Base-by-base conservation (phyloP, 53 echinoderm and acorn worm species). In the Mesocentrotus franciscanus region DNA sequence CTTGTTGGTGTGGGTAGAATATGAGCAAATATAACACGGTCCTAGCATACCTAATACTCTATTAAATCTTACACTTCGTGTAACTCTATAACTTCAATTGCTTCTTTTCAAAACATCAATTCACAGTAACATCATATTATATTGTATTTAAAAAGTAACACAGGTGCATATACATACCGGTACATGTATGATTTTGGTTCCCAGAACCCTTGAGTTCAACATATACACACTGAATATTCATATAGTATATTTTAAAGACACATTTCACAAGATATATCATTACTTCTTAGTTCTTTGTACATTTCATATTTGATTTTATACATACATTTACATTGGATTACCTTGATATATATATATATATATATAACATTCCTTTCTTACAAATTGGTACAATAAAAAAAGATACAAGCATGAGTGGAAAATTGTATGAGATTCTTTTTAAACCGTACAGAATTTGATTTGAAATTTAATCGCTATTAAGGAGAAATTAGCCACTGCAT, bases 191-290 rank as follows among this genome's bases (percentile, higher is more conserved):
- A 72, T 79, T 36, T 79, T 13, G 79, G 79, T 79, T 79, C 36
- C 79, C 79, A 79, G 79, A 42, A 79, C 79, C 79, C 2, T 32
- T 39, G 79, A 79, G 79, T 79, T 79, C 35, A 35, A 79, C 79
- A 79, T 90, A 89, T 33, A 90, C 66, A 90, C 17, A 89, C 13
- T 89, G 60, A 49, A 59, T 89, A 59, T 89, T 89, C 90, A 90
- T 90, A 60, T 60, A 62, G 61, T 24, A 60, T 90, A 20, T 61
- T 56, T 60, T 90, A 58, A 90, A 60, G 91, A 33, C 14, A 0
- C 61, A 60, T 90, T 90, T 34, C 27, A 62, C 32, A 89, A 62
- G 91, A 62, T 90, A 62, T 90, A 35, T 60, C 17, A 90, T 26
- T 13, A 90, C 79, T 39, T 78, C 33, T 78, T 1, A 29, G 78